Evolutionary conservation across 2,113 vertebrate species (phyloP), one percentile per base, ranked within the genome.

Genomic region (Hypanus sabinus): DNA sequence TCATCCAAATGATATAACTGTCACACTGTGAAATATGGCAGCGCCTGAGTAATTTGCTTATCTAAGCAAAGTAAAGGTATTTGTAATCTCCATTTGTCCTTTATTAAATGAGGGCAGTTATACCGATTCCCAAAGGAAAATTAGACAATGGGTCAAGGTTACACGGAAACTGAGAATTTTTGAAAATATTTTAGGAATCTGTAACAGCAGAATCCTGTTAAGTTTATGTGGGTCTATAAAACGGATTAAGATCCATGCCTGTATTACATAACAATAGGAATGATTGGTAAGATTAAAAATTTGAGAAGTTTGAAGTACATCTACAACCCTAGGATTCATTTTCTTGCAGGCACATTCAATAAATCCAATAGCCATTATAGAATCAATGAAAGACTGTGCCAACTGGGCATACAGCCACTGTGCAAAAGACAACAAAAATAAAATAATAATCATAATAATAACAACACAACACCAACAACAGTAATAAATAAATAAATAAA

Each of bases 21-120:
- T 33, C 68, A 73, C 38, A 46, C 8, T 11, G 27, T 55, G 33
- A 73, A 75, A 92, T 92, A n/a, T 92, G 33, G 57, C 38, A 71
- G 68, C 33, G 4, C 27, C 38, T 38, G 36, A 73, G 60, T 75
- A 93, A 46, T 73, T 93, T 73, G 91, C 91, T 93, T 93, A 73
- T 73, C 70, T 36, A 93, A 93, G 68, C 91, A 93, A 93, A 93
- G 38, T 73, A 27, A 93, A 93, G 36, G 27, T 71, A 93, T 93
- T 93, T 73, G 68, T 73, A 73, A 68, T 30, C 20, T 93, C 91
- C 91, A 93, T 93, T 93, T 93, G 73, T 93, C 91, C 91, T 75
- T 46, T 93, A 93, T 93, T 38, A 71, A 71, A 75, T 70, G 22
- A 75, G 38, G 73, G 91, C 38, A 73, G 68, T 38, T 46, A 65